Evolutionary conservation across 2,113 vertebrate species (phyloP), one percentile per base, ranked within the genome.

Genomic region (Plotosus lineatus): DNA sequence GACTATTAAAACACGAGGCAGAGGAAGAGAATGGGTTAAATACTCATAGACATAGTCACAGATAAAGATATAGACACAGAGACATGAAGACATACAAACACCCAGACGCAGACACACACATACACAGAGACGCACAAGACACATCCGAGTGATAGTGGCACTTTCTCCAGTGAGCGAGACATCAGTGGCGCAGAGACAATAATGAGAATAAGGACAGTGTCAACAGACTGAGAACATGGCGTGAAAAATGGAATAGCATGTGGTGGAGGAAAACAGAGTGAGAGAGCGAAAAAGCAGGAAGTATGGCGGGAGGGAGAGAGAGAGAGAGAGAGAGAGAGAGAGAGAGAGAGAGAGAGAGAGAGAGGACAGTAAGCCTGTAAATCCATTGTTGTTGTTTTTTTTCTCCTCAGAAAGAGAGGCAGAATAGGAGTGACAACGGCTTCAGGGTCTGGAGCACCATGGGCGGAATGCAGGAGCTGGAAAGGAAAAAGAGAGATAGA

Each of bases 391-490:
- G 88, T 90, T 90, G 89, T 90, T 79, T 71, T 74, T 65, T 65
- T n/a, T n/a, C n/a, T n/a, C n/a, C 63, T 19, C 84, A 90, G 88
- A 92, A 91, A 91, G 89, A 88, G 91, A 92, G 88, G 89, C 83
- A 90, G 90, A 93, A 91, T 86, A 80, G 89, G 92, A 92, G 89
- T 92, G 93, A 93, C 92, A 93, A 91, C 88, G 87, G 91, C 91
- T 93, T 85, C 88, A 89, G 90, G 92, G 87, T 82, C 88, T 88
- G 88, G 88, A 86, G 91, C 87, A 89, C 89, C 87, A 92, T 81
- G 88, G 85, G 89, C 88, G 89, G 90, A 92, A 92, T 91, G 92
- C 89, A 86, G 92, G 90, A 89, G 87, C 77, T 79, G 86, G 86
- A 84, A 87, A 84, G 74, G 21, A 28, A 40, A 60, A 4, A 87